Conservation (phyloP, 2,113 vertebrate genomes). For the Grantiella picta region DNA sequence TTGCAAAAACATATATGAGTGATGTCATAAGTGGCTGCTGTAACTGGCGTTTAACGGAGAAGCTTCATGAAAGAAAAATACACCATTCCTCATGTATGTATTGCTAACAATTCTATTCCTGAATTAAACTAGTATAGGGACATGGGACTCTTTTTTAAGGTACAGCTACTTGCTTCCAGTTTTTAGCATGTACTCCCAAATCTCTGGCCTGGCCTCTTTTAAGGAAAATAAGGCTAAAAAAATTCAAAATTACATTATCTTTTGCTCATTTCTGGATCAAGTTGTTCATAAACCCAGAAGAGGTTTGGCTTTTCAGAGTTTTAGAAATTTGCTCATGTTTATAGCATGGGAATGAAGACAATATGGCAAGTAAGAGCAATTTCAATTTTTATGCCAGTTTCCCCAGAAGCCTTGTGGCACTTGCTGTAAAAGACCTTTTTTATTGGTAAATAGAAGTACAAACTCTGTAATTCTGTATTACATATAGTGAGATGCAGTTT, state of each 20-base stretch:
- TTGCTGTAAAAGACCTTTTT: background rate
- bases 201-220: background rate
- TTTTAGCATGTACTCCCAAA: background rate
- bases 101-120: background rate
- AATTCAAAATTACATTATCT: background rate
- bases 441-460: background rate
- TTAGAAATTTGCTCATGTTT: background rate
- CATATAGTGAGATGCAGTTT: background rate
- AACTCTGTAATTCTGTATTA: background rate
- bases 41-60: background rate
- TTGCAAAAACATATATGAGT: background rate
- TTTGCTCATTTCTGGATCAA: background rate
- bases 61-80: background rate
- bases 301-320: background rate
- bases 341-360: background rate
- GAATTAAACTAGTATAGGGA: background rate
- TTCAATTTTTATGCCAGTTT: background rate
- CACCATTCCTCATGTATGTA: fast-evolving
- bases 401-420: background rate
- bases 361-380: background rate
- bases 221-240: background rate
- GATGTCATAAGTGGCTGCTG: background rate
- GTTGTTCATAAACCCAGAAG: background rate
- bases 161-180: background rate
- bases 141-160: background rate